Percentiles rank a stretch among this genome's conserved stretches.
Evolutionary conservation across 1,140 invertebrate genomes (phyloP).

Genomic region (Aphelenchoides avenae): DNA sequence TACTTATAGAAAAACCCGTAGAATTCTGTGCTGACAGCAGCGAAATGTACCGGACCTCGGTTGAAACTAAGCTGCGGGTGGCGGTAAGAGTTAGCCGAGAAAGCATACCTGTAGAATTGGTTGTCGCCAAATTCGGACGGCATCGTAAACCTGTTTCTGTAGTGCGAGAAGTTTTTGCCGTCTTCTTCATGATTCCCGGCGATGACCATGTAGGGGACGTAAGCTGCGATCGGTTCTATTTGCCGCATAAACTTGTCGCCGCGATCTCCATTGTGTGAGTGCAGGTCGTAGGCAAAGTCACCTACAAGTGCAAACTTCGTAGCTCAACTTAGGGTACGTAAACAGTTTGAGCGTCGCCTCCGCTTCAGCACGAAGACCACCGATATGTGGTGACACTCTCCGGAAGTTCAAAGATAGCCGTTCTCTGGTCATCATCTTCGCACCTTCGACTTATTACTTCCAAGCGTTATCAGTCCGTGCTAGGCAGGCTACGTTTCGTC

Average conservation of each 20-base stretch:
- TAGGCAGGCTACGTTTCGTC: too few species aligned
- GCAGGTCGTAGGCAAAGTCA: slow-evolving; percentile 61
- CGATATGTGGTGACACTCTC: too few species aligned
- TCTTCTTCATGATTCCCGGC: slow-evolving; percentile 62
- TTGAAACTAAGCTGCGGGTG: slow-evolving; percentile 67
- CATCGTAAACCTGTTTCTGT: slow-evolving; percentile 59
- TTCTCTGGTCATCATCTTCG: too few species aligned
- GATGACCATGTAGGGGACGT: slow-evolving; percentile 61
- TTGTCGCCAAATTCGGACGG: slow-evolving; percentile 59
- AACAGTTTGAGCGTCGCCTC: too few species aligned
- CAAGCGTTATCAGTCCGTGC: too few species aligned
- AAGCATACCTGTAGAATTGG: slow-evolving; percentile 62
- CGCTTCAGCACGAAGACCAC: too few species aligned
- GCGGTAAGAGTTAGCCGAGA: too few species aligned
- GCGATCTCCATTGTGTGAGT: slow-evolving; percentile 47
- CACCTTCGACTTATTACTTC: too few species aligned
- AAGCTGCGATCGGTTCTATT: slow-evolving; percentile 34
- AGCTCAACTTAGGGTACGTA: neutral
- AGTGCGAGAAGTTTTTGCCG: slow-evolving; percentile 53
- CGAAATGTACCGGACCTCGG: slow-evolving; percentile 83
- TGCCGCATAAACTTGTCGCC: slow-evolving; percentile 58
- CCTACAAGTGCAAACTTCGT: slow-evolving; percentile 24
- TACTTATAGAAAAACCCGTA: slow-evolving; percentile 74
- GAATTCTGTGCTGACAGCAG: slow-evolving; percentile 84
- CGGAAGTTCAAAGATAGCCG: too few species aligned